Percentiles rank a stretch among this genome's conserved stretches.
These are phyloP conservation scores for Stomorhina lunata DNA, from an alignment of 2,888 invertebrate species.

Conservation along the genomic window DNA sequence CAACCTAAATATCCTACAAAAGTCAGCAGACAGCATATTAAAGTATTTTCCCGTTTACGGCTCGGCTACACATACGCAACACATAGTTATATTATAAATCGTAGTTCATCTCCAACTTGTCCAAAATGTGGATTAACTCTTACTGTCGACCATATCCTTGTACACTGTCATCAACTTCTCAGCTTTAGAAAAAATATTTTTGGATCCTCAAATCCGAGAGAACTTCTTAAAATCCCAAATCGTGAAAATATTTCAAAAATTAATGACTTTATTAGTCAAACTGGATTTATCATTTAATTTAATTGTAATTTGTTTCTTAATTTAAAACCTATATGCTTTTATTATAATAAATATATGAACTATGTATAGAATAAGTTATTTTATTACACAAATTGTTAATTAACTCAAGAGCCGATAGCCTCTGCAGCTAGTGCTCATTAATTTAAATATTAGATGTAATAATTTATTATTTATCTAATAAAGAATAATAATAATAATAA, in stretches of 20 bases:
- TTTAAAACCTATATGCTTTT: too few species aligned
- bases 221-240: not conserved
- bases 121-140: not conserved
- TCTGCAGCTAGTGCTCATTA: not conserved
- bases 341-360: too few species aligned
- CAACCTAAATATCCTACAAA: not conserved
- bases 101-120: not conserved
- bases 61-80: not conserved
- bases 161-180: not conserved
- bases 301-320: not conserved
- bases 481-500: constrained; percentile 3
- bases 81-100: not conserved
- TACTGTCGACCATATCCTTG: not conserved
- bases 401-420: not conserved
- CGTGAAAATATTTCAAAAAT: not conserved
- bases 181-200: not conserved
- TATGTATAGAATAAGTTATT: too few species aligned
- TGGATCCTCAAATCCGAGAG: not conserved
- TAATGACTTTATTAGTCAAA: not conserved
- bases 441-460: not conserved
- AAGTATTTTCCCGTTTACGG: constrained; percentile 4
- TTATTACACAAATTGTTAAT: not conserved
- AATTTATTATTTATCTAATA: not conserved
- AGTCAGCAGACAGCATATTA: not conserved
- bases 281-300: not conserved